Percentiles rank a stretch among this genome's conserved stretches.
These are phyloP conservation scores for Helostoma temminkii DNA, from an alignment of 2,797 vertebrate species.

Conservation along the genomic window DNA sequence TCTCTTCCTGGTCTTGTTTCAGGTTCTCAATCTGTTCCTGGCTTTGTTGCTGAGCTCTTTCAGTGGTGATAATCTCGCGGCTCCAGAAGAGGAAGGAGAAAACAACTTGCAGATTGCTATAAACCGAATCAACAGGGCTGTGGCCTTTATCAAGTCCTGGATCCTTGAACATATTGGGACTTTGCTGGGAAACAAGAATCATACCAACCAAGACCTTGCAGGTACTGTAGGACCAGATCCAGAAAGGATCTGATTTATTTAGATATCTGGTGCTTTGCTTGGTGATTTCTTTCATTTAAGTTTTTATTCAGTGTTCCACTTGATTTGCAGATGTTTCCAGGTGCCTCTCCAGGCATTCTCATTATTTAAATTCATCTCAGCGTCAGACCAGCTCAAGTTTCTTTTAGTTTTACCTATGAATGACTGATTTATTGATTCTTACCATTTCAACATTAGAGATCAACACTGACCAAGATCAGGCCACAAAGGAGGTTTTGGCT, in stretches of 20 bases:
- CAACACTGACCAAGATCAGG: conserved; percentile 6
- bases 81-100: conserved; percentile 90
- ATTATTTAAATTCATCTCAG: background rate
- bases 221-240: conserved; percentile 40
- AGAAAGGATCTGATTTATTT: background rate
- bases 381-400: background rate
- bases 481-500: conserved; percentile 49
- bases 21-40: conserved; percentile 96
- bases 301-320: background rate
- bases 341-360: background rate
- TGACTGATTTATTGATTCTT: background rate
- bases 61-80: conserved; percentile 90
- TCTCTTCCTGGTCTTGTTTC: conserved; percentile 81
- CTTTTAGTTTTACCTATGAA: background rate
- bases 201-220: background rate
- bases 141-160: conserved; percentile 80
- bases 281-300: background rate
- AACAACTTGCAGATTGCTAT: conserved; percentile 95
- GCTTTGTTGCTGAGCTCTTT: conserved; percentile 95
- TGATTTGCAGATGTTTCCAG: too few relatives aligned
- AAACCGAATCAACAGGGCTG: conserved; percentile 87
- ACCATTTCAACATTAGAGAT: background rate
- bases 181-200: conserved; percentile 54
- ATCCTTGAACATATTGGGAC: conserved; percentile 70
- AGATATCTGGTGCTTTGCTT: too few relatives aligned